phyloP scores from a whole-genome alignment of 2,888 invertebrate species.

The Euzophera pinguis region DNA sequence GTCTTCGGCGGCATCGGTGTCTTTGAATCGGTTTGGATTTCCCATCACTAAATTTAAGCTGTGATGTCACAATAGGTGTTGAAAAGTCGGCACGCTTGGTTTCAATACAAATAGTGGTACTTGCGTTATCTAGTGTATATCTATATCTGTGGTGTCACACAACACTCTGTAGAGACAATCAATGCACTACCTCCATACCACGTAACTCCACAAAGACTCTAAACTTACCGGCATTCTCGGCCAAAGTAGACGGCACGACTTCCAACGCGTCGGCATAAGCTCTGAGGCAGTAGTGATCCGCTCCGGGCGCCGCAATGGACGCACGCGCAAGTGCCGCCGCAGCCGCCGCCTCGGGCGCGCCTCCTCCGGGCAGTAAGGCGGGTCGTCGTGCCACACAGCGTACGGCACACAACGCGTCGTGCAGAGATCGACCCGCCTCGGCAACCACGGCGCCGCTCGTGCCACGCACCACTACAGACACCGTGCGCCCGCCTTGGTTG shows the following conservation, averaged over 20 bases:
- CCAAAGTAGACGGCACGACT: constrained; percentile 76
- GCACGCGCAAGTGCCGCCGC: constrained; percentile 90
- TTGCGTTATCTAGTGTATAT: too few relatives aligned
- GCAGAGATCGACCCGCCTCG: constrained; percentile 94
- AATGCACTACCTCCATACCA: too few relatives aligned
- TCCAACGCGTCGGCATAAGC: constrained; percentile 98
- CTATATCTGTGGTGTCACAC: too few relatives aligned
- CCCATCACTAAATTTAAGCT: too few relatives aligned
- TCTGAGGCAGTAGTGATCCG: constrained; percentile 96
- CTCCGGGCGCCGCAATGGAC: constrained; percentile 91
- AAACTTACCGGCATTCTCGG: constrained; percentile 65
- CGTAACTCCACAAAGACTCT: not conserved
- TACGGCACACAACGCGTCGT: constrained; percentile 94
- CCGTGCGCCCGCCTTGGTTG: constrained; percentile 91
- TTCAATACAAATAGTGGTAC: too few relatives aligned
- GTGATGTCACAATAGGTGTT: too few relatives aligned
- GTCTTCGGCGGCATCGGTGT: too few relatives aligned
- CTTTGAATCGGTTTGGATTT: too few relatives aligned
- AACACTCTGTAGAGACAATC: too few relatives aligned
- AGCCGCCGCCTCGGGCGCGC: constrained; percentile 98
- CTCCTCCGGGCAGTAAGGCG: constrained; percentile 96
- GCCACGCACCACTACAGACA: constrained; percentile 93
- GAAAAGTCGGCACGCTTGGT: too few relatives aligned
- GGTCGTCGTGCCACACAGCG: constrained; percentile 97
- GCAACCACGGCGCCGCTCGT: constrained; percentile 93